Conservation (phyloP, 2,888 invertebrate genomes). For the Brenthis daphne region DNA sequence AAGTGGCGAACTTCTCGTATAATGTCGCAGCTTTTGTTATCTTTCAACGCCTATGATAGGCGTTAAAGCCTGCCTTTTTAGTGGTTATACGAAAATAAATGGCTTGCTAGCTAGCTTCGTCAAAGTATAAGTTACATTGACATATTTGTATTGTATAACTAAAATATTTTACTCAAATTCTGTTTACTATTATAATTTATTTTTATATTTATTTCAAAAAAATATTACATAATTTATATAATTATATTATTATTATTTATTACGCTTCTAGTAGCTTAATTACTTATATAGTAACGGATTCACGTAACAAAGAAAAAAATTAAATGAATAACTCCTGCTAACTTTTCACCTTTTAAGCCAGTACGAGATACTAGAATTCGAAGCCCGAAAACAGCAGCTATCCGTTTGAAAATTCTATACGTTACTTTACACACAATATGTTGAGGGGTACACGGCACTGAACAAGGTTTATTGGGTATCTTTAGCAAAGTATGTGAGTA, state of each 20-base stretch:
- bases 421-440: constrained; percentile 69
- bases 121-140: no score
- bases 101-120: no score
- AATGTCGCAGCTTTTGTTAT: constrained; percentile 56
- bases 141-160: no score
- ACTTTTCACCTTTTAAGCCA: constrained; percentile 70
- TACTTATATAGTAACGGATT: constrained; percentile 75
- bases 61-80: constrained; percentile 5
- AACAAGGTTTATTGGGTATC: constrained; percentile 78
- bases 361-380: constrained; percentile 66
- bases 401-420: constrained; percentile 73
- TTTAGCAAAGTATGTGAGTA: constrained; percentile 70
- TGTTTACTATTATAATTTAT: no score
- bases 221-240: no score
- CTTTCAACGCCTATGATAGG: constrained; percentile 24
- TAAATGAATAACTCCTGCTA: constrained; percentile 78
- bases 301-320: constrained; percentile 79
- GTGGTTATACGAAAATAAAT: neutral
- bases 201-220: neutral
- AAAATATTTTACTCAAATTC: no score
- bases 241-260: no score
- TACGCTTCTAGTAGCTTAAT: constrained; percentile 68
- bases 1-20: constrained; percentile 65
- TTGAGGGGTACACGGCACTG: constrained; percentile 64
- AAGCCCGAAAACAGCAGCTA: constrained; percentile 59